Conservation (phyloP, 1,140 invertebrate species). For the Tetramorium parvispinum region DNA sequence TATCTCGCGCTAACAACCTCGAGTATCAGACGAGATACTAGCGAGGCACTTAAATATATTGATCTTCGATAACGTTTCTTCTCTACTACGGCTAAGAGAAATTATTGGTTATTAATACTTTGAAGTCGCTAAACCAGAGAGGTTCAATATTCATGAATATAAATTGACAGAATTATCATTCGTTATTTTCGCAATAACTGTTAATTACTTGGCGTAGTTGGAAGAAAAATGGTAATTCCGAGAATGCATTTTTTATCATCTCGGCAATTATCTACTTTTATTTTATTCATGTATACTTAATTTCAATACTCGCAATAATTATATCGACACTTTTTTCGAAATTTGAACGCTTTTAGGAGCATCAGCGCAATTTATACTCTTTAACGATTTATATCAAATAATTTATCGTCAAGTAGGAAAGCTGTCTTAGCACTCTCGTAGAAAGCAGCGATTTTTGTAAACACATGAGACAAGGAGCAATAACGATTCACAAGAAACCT, state of each 20-base stretch:
- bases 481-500: not conserved
- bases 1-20: slow-evolving; percentile 21
- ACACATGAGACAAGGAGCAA: not conserved
- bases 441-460: not conserved
- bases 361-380: not conserved
- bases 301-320: not conserved
- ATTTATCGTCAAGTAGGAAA: not conserved
- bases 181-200: not conserved
- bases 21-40: not conserved
- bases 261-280: not conserved
- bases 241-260: not conserved
- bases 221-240: not conserved
- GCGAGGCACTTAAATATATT: slow-evolving; percentile 20
- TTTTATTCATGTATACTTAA: not conserved
- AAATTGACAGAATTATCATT: not conserved
- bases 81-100: not conserved
- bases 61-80: not conserved
- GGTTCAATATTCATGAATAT: not conserved
- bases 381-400: not conserved
- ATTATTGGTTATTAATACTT: slow-evolving; percentile 25
- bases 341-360: not conserved
- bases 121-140: not conserved
- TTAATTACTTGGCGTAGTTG: slow-evolving; percentile 7
- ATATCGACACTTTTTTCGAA: not conserved
- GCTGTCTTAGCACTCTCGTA: not conserved